Evolutionary conservation across 2,888 invertebrate species (phyloP).

Genomic region (Athalia cordata): DNA sequence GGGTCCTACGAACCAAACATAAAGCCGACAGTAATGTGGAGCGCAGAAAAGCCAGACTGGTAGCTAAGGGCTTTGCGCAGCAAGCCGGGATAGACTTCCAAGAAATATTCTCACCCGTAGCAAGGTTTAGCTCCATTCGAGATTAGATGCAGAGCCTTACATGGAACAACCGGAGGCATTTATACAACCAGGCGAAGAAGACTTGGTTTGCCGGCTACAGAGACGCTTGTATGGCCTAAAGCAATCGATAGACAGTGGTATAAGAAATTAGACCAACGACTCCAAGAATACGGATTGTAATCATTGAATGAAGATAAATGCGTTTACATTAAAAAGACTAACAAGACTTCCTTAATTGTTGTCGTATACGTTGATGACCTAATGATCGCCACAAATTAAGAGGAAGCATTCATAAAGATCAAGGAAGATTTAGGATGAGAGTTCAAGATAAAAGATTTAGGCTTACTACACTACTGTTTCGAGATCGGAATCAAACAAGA

Average conservation of each 20-base stretch:
- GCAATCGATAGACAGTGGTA: not conserved
- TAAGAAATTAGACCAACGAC: not conserved
- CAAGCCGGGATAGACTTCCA: not conserved
- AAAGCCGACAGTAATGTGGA: not conserved
- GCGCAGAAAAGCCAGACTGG: no score
- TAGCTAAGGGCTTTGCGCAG: not conserved
- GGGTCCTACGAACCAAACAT: not conserved
- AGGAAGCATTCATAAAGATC: not conserved
- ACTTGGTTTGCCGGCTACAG: not conserved
- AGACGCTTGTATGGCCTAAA: not conserved
- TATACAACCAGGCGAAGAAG: not conserved
- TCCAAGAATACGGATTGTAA: not conserved
- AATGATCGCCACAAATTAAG: conserved; percentile 1
- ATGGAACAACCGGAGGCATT: not conserved
- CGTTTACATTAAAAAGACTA: not conserved
- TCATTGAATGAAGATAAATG: not conserved
- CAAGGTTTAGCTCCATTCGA: not conserved
- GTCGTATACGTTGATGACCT: not conserved
- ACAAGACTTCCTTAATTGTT: not conserved
- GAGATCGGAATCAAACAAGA: conserved; percentile 23
- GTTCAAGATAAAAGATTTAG: conserved; percentile 43
- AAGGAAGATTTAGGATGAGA: not conserved
- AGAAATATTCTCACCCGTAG: not conserved
- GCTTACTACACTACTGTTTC: conserved; percentile 26
- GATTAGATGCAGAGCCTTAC: not conserved